These are phyloP conservation scores for Pollenia labialis DNA, from an alignment of 2,888 invertebrate genomes.

Conservation along the genomic window DNA sequence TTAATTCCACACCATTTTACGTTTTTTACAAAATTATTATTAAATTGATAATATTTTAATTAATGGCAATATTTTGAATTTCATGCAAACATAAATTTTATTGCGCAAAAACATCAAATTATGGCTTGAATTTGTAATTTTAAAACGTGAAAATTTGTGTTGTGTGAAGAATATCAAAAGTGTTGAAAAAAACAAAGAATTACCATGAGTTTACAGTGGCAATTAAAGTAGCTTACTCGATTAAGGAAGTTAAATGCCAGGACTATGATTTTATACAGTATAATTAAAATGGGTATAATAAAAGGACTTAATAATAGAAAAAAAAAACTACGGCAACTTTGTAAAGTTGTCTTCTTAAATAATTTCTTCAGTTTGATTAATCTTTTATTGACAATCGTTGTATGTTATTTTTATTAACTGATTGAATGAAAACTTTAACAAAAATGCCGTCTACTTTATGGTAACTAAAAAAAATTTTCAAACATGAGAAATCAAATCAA, in stretches of 20 bases:
- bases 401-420: background rate
- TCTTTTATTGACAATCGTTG: no score
- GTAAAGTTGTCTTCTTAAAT: no score
- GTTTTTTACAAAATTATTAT: no score
- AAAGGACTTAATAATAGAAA: no score
- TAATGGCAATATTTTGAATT: conserved; percentile 3
- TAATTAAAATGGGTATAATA: no score
- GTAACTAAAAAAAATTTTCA: background rate
- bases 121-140: conserved; percentile 4
- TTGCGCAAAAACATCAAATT: background rate
- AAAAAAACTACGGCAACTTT: no score
- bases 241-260: no score
- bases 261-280: no score
- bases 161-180: background rate
- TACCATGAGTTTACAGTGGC: no score
- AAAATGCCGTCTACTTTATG: background rate
- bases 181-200: background rate
- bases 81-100: background rate
- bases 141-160: background rate
- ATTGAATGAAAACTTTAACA: conserved; percentile 5
- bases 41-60: conserved; percentile 2
- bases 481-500: conserved; percentile 5
- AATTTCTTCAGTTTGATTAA: no score
- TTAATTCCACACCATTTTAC: no score
- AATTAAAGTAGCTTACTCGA: no score